These are phyloP conservation scores for Hermodice carunculata DNA, from an alignment of 2,888 invertebrate genomes.

Conservation along the genomic window DNA sequence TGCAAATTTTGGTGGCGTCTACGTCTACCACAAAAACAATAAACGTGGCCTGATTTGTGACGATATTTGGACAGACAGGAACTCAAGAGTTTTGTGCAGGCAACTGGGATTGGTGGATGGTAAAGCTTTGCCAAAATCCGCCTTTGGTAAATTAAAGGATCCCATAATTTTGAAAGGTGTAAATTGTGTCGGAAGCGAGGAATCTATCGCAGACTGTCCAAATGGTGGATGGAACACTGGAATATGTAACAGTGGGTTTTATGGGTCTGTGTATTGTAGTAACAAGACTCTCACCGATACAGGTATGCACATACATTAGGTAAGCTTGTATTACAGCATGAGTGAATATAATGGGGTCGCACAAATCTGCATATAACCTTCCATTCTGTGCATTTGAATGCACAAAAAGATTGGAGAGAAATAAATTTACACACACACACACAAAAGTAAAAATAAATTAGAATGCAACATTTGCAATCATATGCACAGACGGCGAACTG, in stretches of 20 bases:
- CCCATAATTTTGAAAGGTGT: conserved; percentile 1
- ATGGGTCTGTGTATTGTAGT: conserved; percentile 15
- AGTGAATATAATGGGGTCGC: too few species aligned
- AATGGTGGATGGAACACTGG: background rate
- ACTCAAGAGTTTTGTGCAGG: conserved; percentile 11
- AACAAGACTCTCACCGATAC: background rate
- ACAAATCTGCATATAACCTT: too few species aligned
- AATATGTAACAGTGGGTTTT: background rate
- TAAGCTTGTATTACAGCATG: too few species aligned
- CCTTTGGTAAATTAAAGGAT: background rate
- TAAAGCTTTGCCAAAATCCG: conserved; percentile 2
- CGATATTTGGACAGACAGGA: background rate
- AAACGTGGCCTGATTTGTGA: conserved; percentile 5
- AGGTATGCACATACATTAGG: background rate
- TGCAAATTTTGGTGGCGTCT: conserved; percentile 9
- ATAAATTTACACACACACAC: background rate
- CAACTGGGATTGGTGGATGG: conserved; percentile 1
- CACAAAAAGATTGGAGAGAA: background rate
- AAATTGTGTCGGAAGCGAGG: conserved; percentile 14
- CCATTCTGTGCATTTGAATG: too few species aligned
- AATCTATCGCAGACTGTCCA: background rate
- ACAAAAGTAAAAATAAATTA: background rate
- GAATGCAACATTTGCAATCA: too few species aligned
- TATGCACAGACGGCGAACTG: too few species aligned
- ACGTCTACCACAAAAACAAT: background rate